Evolutionary conservation across 2,797 vertebrate genomes (phyloP).

Genomic region (Anguilla pacifica): DNA sequence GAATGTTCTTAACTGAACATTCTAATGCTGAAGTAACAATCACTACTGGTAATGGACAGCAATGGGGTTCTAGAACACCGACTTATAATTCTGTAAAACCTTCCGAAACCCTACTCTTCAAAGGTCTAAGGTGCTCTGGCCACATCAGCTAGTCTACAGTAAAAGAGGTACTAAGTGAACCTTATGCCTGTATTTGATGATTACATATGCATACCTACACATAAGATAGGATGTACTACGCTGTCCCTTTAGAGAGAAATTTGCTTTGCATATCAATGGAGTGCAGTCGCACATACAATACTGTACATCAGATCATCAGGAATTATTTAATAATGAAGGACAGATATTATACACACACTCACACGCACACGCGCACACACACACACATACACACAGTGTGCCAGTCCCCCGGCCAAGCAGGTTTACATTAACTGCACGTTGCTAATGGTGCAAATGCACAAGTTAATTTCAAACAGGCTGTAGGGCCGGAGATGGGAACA

Average conservation of each 20-base stretch:
- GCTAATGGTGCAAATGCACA: neutral
- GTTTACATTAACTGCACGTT: neutral
- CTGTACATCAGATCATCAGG: neutral
- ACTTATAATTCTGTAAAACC: no score
- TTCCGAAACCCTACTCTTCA: no score
- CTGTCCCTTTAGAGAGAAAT: constrained; percentile 48
- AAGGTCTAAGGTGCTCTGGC: neutral
- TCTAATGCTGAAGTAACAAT: no score
- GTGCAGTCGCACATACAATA: constrained; percentile 39
- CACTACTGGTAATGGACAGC: no score
- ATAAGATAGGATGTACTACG: constrained; percentile 36
- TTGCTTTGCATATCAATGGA: constrained; percentile 52
- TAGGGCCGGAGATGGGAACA: neutral
- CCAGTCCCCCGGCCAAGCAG: neutral
- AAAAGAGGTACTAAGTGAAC: neutral
- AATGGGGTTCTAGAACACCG: no score
- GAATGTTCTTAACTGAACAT: no score
- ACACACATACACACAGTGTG: neutral
- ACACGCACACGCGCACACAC: no score
- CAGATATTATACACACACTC: constrained; percentile 49
- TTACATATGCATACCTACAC: neutral
- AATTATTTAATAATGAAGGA: constrained; percentile 43
- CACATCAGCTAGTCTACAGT: constrained; percentile 12
- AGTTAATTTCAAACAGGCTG: neutral
- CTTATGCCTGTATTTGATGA: neutral